Evolutionary conservation across 2,888 invertebrate species (phyloP).

Genomic region (Polydesmus complanatus): DNA sequence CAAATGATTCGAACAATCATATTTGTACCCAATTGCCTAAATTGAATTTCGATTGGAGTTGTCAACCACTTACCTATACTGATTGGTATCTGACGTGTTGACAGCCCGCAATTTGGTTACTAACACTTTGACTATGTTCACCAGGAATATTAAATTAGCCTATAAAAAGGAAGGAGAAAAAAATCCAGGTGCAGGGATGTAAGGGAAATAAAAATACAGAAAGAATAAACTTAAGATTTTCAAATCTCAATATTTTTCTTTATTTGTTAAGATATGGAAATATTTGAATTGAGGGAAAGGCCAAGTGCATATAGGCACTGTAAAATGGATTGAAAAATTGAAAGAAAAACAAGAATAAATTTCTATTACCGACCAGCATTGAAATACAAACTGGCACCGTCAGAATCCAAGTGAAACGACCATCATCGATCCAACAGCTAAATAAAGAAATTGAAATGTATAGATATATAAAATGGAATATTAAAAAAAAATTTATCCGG

Average conservation of each 20-base stretch:
- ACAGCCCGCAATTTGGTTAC: slow-evolving; percentile 62
- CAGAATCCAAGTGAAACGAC: slow-evolving; percentile 55
- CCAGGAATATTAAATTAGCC: slow-evolving; percentile 68
- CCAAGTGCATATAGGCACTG: background rate
- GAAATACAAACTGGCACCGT: slow-evolving; percentile 63
- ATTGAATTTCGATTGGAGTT: background rate
- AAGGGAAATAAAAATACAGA: no score
- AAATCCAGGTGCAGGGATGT: no score
- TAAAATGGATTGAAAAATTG: background rate
- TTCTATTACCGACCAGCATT: slow-evolving; percentile 38
- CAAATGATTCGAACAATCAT: no score
- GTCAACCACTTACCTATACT: slow-evolving; percentile 23
- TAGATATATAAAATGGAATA: background rate
- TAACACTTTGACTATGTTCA: slow-evolving; percentile 78
- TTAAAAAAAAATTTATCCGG: background rate
- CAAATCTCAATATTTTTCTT: background rate
- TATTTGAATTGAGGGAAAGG: background rate
- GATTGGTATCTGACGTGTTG: slow-evolving; percentile 25
- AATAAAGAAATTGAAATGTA: background rate
- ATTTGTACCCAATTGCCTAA: no score
- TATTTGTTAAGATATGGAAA: no score
- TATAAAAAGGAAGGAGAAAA: slow-evolving; percentile 14
- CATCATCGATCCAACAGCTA: slow-evolving; percentile 65
- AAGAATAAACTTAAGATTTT: no score
- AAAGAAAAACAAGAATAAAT: background rate